A percentile compares a stretch with the other conserved stretches of the same genome.
These are phyloP conservation scores for Myotis pilosus DNA, from an alignment of 2,797 vertebrate species.

Conservation along the genomic window DNA sequence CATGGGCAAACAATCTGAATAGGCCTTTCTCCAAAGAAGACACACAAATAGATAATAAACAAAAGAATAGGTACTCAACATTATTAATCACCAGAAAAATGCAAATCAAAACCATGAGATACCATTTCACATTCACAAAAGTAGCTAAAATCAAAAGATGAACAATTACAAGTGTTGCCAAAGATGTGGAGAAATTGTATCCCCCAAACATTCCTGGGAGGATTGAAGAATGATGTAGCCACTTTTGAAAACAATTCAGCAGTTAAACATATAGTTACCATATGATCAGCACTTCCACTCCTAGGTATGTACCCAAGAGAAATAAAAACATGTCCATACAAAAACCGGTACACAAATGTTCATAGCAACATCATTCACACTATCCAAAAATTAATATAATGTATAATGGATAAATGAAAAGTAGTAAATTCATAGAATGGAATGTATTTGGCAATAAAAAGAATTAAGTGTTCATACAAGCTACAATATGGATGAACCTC, in stretches of 20 bases:
- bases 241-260: neutral
- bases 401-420: neutral
- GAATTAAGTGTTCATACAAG: neutral
- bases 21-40: neutral
- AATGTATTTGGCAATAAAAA: neutral
- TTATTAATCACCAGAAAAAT: constrained; percentile 1
- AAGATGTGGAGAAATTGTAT: neutral
- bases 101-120: neutral
- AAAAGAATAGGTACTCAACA: neutral
- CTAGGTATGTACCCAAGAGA: neutral
- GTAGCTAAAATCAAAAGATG: neutral
- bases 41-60: neutral
- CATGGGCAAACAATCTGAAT: neutral
- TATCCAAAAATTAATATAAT: neutral
- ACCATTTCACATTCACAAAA: neutral
- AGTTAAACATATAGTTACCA: neutral
- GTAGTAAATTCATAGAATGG: neutral
- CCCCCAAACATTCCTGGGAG: neutral
- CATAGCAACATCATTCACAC: neutral
- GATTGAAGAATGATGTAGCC: neutral
- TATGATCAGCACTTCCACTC: neutral
- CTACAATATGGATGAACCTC: neutral
- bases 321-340: neutral
- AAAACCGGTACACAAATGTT: neutral
- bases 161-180: neutral